Conservation (phyloP, 2,888 invertebrate genomes). For the Lepidochitona cinerea region DNA sequence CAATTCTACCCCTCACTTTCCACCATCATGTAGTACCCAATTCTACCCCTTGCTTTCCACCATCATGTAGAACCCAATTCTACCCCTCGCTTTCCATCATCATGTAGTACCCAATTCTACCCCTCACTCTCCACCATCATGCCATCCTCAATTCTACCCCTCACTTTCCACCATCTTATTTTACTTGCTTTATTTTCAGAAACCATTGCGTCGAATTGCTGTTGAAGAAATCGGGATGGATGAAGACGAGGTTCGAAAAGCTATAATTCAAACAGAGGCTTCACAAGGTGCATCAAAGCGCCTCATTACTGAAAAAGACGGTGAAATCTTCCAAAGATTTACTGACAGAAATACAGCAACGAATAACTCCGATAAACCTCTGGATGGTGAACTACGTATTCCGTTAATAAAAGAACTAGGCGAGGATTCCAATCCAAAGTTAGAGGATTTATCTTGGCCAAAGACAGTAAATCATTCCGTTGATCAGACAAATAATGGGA, state of each 20-base stretch:
- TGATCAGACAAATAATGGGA: too few species aligned
- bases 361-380: background rate
- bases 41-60: too few species aligned
- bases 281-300: conserved; percentile 43
- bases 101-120: too few species aligned
- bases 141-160: too few species aligned
- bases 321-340: conserved; percentile 46
- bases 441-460: background rate
- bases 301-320: conserved; percentile 43
- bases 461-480: too few species aligned
- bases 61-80: too few species aligned
- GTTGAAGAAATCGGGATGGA: conserved; percentile 63
- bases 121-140: too few species aligned
- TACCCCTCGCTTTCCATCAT: too few species aligned
- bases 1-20: too few species aligned
- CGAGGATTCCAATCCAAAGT: background rate
- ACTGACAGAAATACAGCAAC: conserved; percentile 14
- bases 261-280: conserved; percentile 18
- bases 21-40: too few species aligned
- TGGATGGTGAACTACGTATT: background rate
- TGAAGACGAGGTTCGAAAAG: conserved; percentile 36
- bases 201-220: conserved; percentile 53
- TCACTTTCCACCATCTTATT: too few species aligned
- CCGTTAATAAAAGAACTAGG: background rate
- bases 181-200: too few species aligned